Conservation (phyloP, 1,140 invertebrate genomes). For the Agraylea sexmaculata region DNA sequence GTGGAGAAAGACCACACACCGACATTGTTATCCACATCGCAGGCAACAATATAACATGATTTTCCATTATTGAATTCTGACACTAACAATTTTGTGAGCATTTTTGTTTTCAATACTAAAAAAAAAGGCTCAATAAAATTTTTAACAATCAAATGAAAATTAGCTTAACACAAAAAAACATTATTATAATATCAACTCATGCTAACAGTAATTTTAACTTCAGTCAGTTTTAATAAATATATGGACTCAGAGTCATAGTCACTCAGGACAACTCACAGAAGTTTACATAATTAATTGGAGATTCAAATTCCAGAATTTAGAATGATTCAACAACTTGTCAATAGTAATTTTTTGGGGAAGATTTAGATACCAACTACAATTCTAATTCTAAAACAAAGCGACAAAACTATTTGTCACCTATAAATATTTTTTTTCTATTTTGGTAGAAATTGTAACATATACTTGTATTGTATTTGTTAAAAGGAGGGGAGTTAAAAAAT, state of each 20-base stretch:
- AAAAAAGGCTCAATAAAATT: slow-evolving; percentile 20
- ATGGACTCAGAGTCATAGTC: slow-evolving; percentile 1
- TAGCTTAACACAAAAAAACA: background rate
- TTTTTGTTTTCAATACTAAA: slow-evolving; percentile 38
- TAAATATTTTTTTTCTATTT: slow-evolving; percentile 17
- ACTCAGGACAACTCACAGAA: slow-evolving; percentile 21
- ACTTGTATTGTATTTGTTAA: slow-evolving; percentile 1
- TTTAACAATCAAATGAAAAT: slow-evolving; percentile 1
- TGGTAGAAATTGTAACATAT: slow-evolving; percentile 2
- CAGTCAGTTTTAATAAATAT: background rate
- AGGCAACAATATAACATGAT: slow-evolving; percentile 47
- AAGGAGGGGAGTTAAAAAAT: background rate
- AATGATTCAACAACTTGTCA: too few relatives aligned
- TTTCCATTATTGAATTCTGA: slow-evolving; percentile 34
- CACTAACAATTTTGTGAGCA: slow-evolving; percentile 37
- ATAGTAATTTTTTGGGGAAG: too few relatives aligned
- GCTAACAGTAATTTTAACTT: background rate
- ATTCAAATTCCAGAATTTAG: too few relatives aligned
- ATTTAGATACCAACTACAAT: too few relatives aligned
- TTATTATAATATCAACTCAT: background rate
- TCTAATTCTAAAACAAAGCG: too few relatives aligned
- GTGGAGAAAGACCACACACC: slow-evolving; percentile 41
- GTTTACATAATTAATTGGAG: too few relatives aligned
- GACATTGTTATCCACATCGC: slow-evolving; percentile 46
- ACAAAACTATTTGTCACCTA: too few relatives aligned